Base-by-base conservation (phyloP, 2,888 invertebrate species). In the Mactromeris polynyma region DNA sequence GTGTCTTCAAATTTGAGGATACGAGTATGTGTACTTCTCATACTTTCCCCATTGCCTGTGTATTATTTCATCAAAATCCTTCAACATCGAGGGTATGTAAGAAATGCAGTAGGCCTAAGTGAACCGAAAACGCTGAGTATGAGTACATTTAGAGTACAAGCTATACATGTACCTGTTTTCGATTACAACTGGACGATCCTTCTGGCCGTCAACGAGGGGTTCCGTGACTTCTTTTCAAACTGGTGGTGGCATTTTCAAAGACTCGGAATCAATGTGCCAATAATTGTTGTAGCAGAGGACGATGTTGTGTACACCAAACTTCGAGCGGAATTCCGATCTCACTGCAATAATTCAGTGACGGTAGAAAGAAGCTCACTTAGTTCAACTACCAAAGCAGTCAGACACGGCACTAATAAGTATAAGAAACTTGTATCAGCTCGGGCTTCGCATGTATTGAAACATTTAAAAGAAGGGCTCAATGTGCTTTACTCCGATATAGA, bases 151-250 rank as follows among this genome's bases (percentile, higher is more conserved):
- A n/a, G 2, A 58, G n/a, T 2, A n/a, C 21, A 21, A n/a, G 6
- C 0, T 7, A 19, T 6, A 19, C 21, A n/a, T n/a, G 19, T 9
- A 14, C 11, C 2, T 51, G 21, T 6, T 58, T 58, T n/a, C n/a
- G 58, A 58, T 58, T 58, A 58, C n/a, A 58, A 58, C 58, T 58
- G 58, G 58, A 58, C 58, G n/a, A 58, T 58, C n/a, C 58, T 58
- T 19, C 58, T 58, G 1, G 21, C 58, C 0, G 58, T n/a, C 58
- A 58, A 58, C 58, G 58, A 19, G 58, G 58, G n/a, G 4, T 58
- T n/a, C n/a, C n/a, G n/a, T n/a, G 58, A 58, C 6, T 58, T 58
- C 58, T 58, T 58, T 58, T 58, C 58, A n/a, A 58, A 58, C 58
- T 58, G 58, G 58, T 58, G 21, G 58, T 58, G n/a, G 58, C 58